These are phyloP conservation scores for Nebria brevicollis DNA, from an alignment of 2,888 invertebrate genomes.

Conservation along the genomic window DNA sequence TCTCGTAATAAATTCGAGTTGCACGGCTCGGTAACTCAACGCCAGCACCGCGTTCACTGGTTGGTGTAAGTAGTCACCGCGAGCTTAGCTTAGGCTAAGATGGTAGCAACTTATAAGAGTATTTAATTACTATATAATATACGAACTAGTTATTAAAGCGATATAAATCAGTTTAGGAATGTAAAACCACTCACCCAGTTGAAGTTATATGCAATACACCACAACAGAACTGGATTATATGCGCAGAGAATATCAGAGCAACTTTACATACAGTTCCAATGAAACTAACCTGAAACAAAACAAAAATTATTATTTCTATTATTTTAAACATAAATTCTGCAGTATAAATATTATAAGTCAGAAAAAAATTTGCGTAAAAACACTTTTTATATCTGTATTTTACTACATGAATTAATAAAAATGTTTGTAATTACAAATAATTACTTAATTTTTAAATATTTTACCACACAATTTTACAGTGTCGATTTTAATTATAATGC, in stretches of 20 bases:
- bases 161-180: constrained; percentile 42
- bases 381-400: too few relatives aligned
- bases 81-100: constrained; percentile 2
- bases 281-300: constrained; percentile 36
- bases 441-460: too few relatives aligned
- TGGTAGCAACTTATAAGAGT: constrained; percentile 30
- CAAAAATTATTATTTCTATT: not conserved
- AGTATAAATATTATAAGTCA: too few relatives aligned
- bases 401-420: too few relatives aligned
- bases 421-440: too few relatives aligned
- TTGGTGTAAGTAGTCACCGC: constrained; percentile 5
- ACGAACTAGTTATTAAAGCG: constrained; percentile 45
- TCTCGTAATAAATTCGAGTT: constrained; percentile 8
- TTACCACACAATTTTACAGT: too few relatives aligned
- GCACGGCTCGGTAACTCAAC: not conserved
- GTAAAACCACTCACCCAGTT: constrained; percentile 35
- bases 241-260: constrained; percentile 12
- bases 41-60: not conserved
- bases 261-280: constrained; percentile 12
- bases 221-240: not conserved
- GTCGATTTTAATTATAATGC: too few relatives aligned
- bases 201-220: constrained; percentile 8
- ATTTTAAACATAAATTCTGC: not conserved
- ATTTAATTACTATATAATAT: constrained; percentile 47
- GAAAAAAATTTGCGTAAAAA: too few relatives aligned